Conservation (phyloP, 2,888 invertebrate species). For the Odontothrips loti region DNA sequence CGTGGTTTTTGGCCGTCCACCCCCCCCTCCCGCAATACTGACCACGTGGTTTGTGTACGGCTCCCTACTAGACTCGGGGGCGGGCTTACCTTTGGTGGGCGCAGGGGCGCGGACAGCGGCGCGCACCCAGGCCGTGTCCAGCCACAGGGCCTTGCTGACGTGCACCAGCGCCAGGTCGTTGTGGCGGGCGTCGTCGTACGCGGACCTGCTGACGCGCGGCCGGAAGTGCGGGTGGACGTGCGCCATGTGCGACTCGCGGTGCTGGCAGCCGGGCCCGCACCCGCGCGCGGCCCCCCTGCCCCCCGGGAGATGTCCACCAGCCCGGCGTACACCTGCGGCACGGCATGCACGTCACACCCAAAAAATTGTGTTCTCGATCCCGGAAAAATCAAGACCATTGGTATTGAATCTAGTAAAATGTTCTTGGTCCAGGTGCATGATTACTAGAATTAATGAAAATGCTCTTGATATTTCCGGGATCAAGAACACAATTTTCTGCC, state of each 20-base stretch:
- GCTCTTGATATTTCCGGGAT: too few relatives aligned
- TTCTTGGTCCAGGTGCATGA: too few relatives aligned
- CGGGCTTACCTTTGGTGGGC: not conserved
- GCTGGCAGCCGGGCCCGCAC: conserved; percentile 15
- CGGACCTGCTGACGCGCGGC: not conserved
- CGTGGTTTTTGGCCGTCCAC: too few relatives aligned
- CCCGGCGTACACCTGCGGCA: conserved; percentile 13
- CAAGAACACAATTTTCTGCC: too few relatives aligned
- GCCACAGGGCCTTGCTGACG: conserved; percentile 18
- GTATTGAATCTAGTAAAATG: too few relatives aligned
- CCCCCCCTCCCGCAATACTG: too few relatives aligned
- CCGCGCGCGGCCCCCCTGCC: not conserved
- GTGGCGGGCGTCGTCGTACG: conserved; percentile 13
- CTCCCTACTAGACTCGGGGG: too few relatives aligned
- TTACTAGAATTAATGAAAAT: too few relatives aligned
- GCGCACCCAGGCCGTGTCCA: conserved; percentile 15
- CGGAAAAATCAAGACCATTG: too few relatives aligned
- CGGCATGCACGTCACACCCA: not conserved
- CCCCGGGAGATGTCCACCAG: conserved; percentile 15
- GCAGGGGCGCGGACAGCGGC: not conserved
- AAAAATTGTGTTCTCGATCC: too few relatives aligned
- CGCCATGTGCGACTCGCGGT: not conserved
- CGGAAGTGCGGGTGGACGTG: conserved; percentile 22
- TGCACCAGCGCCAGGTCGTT: conserved; percentile 11
- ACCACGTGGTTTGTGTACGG: too few relatives aligned